These are phyloP conservation scores for Tylochromis polylepis DNA, from an alignment of 2,113 vertebrate genomes.

Conservation along the genomic window DNA sequence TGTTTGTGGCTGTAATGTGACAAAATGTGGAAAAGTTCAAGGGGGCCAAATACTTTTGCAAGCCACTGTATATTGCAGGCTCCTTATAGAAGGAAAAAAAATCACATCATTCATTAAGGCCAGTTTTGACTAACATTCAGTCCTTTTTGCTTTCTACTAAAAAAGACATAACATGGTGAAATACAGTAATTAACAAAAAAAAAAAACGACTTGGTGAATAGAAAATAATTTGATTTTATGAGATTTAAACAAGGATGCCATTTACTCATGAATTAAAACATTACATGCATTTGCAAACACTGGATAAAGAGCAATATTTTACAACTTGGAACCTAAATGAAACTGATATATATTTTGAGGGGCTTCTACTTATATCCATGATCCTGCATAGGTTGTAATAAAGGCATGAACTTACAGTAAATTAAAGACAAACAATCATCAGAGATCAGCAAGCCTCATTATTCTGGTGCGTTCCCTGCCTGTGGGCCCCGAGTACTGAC, in stretches of 20 bases:
- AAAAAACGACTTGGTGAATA: not conserved
- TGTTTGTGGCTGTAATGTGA: too few relatives aligned
- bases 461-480: not conserved
- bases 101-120: conserved; percentile 57
- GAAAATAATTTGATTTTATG: conserved; percentile 6
- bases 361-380: not conserved
- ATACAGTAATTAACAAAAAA: conserved; percentile 37
- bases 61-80: conserved; percentile 15
- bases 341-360: not conserved
- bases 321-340: conserved; percentile 30
- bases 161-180: conserved; percentile 35
- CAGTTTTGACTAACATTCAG: conserved; percentile 60
- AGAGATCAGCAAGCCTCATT: conserved; percentile 16
- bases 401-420: conserved; percentile 9
- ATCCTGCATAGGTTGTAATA: conserved; percentile 9
- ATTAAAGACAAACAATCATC: conserved; percentile 9
- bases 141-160: conserved; percentile 36
- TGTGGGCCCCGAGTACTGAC: conserved; percentile 21
- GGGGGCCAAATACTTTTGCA: too few relatives aligned
- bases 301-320: conserved; percentile 27
- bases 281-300: conserved; percentile 36
- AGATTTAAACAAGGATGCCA: not conserved
- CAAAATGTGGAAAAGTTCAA: too few relatives aligned
- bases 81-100: conserved; percentile 33
- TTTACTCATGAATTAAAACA: not conserved